Evolutionary conservation across 37 sponge, comb jelly and placozoan genomes (phyloP).

Genomic region (Corticium candelabrum): DNA sequence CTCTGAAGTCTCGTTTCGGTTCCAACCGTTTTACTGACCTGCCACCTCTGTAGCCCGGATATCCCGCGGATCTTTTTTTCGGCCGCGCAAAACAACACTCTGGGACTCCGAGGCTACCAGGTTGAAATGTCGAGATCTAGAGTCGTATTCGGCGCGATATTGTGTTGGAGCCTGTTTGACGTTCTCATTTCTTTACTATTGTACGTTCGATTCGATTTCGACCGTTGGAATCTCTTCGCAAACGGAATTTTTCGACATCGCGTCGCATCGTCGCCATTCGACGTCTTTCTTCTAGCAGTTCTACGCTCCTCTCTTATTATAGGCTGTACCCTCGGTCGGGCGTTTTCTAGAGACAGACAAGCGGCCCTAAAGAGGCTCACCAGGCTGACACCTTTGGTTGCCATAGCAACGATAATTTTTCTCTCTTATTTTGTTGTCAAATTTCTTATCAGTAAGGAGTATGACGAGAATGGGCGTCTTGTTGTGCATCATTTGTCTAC

Average conservation of each 20-base stretch:
- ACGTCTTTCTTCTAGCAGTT: background rate
- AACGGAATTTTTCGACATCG: background rate
- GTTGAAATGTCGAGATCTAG: no score
- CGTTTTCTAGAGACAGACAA: background rate
- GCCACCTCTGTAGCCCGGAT: no score
- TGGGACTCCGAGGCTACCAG: no score
- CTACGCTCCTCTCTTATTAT: background rate
- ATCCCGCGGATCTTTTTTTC: no score
- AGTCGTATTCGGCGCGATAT: no score
- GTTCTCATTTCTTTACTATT: background rate
- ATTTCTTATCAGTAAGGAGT: conserved; percentile 1
- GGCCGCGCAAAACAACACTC: no score
- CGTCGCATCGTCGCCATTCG: background rate
- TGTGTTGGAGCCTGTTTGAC: no score
- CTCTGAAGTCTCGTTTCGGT: background rate
- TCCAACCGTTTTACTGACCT: background rate
- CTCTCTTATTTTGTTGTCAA: background rate
- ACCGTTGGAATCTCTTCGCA: background rate
- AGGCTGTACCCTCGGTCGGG: background rate
- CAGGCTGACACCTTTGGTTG: background rate
- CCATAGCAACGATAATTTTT: background rate
- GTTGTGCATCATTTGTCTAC: background rate
- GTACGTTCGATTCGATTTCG: background rate
- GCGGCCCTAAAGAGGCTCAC: background rate
- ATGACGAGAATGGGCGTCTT: background rate